Conservation (phyloP, 2,113 vertebrate genomes). For the Gambusia holbrooki region DNA sequence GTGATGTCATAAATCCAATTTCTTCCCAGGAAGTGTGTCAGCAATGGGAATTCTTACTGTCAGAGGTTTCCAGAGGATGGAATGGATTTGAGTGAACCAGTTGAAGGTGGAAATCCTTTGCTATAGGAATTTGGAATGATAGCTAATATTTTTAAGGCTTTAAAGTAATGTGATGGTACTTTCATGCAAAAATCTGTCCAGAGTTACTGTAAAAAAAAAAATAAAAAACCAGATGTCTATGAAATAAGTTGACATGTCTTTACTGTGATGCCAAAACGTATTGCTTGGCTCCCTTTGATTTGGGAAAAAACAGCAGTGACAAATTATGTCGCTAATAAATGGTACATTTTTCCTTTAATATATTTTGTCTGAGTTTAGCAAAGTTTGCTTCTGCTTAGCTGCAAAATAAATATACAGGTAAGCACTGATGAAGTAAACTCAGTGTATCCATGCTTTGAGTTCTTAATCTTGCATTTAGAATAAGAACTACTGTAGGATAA, state of each 20-base stretch:
- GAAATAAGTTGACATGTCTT: slow-evolving; percentile 45
- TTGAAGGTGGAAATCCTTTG: slow-evolving; percentile 59
- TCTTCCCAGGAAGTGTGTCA: slow-evolving; percentile 66
- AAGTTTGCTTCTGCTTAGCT: slow-evolving; percentile 22
- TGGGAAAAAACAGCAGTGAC: slow-evolving; percentile 37
- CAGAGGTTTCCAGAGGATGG: slow-evolving; percentile 58
- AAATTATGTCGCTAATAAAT: slow-evolving; percentile 58
- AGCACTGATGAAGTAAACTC: slow-evolving; percentile 5
- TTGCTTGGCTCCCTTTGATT: slow-evolving; percentile 54
- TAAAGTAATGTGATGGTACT: slow-evolving; percentile 37
- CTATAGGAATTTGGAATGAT: slow-evolving; percentile 46
- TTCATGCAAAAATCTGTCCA: slow-evolving; percentile 54
- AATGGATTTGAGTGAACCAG: slow-evolving; percentile 59
- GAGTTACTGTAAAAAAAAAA: slow-evolving; percentile 44
- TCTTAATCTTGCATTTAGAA: neutral
- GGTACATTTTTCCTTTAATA: slow-evolving; percentile 53
- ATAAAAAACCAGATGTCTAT: slow-evolving; percentile 63
- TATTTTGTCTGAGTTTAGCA: slow-evolving; percentile 29
- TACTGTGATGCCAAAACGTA: slow-evolving; percentile 58
- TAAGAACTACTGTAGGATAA: too few relatives aligned
- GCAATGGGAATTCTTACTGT: slow-evolving; percentile 51
- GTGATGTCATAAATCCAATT: slow-evolving; percentile 72
- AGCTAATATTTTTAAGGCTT: slow-evolving; percentile 63
- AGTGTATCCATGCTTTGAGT: neutral
- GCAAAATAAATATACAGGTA: slow-evolving; percentile 4